Evolutionary conservation across 1,140 invertebrate genomes (phyloP).

Genomic region (Steinernema feltiae): DNA sequence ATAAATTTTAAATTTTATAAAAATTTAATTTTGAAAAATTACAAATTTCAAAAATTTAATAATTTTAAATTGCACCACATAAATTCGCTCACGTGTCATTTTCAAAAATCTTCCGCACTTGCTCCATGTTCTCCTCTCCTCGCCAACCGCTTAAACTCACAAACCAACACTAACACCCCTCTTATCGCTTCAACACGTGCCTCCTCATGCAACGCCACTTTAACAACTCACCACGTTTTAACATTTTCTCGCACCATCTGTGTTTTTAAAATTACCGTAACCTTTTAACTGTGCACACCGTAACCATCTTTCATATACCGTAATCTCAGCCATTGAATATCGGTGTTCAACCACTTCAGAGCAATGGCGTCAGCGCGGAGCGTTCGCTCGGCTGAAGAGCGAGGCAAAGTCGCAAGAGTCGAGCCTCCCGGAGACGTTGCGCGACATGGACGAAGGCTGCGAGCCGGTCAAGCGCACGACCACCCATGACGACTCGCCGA

Average conservation of each 20-base stretch:
- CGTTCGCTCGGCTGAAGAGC: not conserved
- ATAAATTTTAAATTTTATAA: not conserved
- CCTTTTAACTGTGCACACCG: not conserved
- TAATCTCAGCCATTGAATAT: not conserved
- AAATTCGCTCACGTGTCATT: not conserved
- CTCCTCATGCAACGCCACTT: not conserved
- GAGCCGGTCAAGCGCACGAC: not conserved
- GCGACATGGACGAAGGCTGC: slow-evolving; percentile 2
- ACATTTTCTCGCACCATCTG: not conserved
- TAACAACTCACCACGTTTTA: too few species aligned
- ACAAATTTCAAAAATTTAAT: not conserved
- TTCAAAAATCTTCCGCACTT: not conserved
- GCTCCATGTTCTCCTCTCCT: not conserved
- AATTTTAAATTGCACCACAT: not conserved
- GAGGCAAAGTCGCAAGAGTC: not conserved
- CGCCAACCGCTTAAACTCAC: too few species aligned
- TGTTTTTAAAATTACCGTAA: not conserved
- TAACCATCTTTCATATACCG: not conserved
- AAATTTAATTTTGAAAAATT: not conserved
- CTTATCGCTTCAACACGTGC: not conserved
- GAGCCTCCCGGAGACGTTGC: not conserved
- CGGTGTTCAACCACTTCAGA: not conserved
- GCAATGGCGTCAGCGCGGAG: not conserved
- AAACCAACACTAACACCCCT: too few species aligned
- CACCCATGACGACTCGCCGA: not conserved